Percentiles rank a stretch among this genome's conserved stretches.
These are phyloP conservation scores for Liparis tanakae DNA, from an alignment of 2,797 vertebrate species.

Conservation along the genomic window DNA sequence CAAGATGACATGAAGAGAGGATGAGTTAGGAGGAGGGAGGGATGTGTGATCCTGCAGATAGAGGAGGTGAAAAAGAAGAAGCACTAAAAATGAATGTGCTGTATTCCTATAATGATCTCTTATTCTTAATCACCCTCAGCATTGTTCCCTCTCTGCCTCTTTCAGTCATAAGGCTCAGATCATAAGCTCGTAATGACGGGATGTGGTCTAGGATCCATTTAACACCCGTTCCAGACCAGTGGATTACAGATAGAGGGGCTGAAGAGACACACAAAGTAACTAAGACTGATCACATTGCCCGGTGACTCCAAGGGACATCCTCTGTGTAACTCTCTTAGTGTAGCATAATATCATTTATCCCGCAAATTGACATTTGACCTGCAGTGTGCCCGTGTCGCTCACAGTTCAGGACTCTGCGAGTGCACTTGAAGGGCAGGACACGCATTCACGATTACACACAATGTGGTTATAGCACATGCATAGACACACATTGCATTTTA, in stretches of 20 bases:
- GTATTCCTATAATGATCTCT: conserved; percentile 31
- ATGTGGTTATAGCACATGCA: conserved; percentile 46
- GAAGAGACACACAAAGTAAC: conserved; percentile 76
- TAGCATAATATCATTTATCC: conserved; percentile 82
- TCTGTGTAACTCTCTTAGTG: conserved; percentile 83
- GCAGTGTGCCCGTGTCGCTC: conserved; percentile 75
- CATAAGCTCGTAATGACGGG: conserved; percentile 73
- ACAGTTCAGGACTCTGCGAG: conserved; percentile 76
- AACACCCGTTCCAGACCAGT: conserved; percentile 76
- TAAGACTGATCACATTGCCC: conserved; percentile 76
- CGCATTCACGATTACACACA: conserved; percentile 59
- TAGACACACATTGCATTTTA: conserved; percentile 54
- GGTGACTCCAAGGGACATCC: conserved; percentile 80
- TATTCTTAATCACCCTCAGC: conserved; percentile 44
- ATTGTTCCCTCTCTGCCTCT: conserved; percentile 25
- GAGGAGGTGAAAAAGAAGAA: conserved; percentile 17
- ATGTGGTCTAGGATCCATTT: conserved; percentile 76
- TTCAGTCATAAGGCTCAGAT: conserved; percentile 62
- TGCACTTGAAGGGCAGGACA: conserved; percentile 68
- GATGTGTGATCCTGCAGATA: conserved; percentile 26
- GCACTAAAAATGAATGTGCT: conserved; percentile 13
- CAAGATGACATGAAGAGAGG: conserved; percentile 40
- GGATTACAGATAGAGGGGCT: conserved; percentile 72
- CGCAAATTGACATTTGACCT: conserved; percentile 80
- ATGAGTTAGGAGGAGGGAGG: conserved; percentile 27